Conservation (phyloP, 2,888 invertebrate genomes). For the Lepidocyrtoides sp. region DNA sequence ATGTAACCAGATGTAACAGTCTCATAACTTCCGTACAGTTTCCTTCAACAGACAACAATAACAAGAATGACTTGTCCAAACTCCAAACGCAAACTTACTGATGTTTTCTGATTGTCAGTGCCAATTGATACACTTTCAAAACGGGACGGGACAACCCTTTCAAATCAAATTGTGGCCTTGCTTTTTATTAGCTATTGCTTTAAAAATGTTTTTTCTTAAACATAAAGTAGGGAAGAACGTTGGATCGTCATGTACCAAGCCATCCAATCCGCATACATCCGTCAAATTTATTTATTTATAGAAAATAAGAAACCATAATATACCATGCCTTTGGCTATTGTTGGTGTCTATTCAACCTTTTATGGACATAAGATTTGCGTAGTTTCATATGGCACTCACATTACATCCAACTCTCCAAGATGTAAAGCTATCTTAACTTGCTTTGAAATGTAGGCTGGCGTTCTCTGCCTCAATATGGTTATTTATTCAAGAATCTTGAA, state of each 20-base stretch:
- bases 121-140: no score
- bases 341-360: not conserved
- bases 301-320: not conserved
- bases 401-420: no score
- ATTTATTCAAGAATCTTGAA: slow-evolving; percentile 20
- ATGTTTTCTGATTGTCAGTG: no score
- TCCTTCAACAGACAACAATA: no score
- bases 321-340: no score
- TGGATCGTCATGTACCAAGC: not conserved
- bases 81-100: no score
- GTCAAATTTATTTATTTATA: not conserved
- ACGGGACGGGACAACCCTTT: no score
- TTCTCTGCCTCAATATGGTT: slow-evolving; percentile 13
- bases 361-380: not conserved
- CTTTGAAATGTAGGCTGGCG: not conserved
- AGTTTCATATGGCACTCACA: not conserved
- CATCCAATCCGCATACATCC: no score
- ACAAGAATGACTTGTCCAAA: no score
- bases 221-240: not conserved
- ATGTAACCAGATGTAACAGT: no score
- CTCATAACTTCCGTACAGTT: no score
- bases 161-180: not conserved
- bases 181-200: not conserved
- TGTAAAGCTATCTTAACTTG: not conserved
- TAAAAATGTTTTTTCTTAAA: not conserved